Base-by-base conservation (phyloP, 1,140 invertebrate species). In the Leptonema lineaticorne region DNA sequence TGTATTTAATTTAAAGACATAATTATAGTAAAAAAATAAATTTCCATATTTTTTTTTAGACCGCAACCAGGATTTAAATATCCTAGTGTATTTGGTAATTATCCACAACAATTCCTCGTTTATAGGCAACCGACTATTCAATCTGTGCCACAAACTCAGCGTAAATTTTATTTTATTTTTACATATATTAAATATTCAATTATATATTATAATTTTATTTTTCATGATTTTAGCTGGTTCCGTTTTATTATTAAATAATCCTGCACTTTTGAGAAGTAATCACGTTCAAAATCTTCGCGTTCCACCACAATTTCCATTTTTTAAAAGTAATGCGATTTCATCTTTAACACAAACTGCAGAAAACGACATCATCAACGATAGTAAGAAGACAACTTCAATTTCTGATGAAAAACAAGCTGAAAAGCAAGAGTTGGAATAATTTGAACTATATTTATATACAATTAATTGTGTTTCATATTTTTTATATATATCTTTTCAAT, bases 241-340 rank as follows among this genome's bases (percentile, higher is more conserved):
- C 11, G 58, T 68, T 11, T 58, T 60, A 29, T 59, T 48, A 14
- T 7, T 63, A 24, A 56, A 48, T 8, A 56, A 58, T 22, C 45
- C 14, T 1, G 14, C 53, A n/a, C 22, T 9, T 14, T 14, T 50
- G 2, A 64, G 41, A 60, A 65, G 53, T 30, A 58, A 18, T 16
- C 53, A 59, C 11, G 33, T 41, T 8, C 68, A 69, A 60, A 59
- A 50, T 11, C 11, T 69, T 58, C 62, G 66, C 45, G 56, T 73
- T 45, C 59, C 70, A 9, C 20, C 57, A n/a, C n/a, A n/a, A 62
- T 28, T 50, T 16, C 3, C 11, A 20, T 50, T 50, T 24, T 22
- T 50, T 22, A 50, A 18, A 50, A 20, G 30, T 6, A 5, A 33
- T 5, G 5, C 11, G 5, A 11, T 11, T 33, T 33, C 11, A 11